phyloP scores from a whole-genome alignment of 1,140 invertebrate species.

The Kradibia gibbosae region DNA sequence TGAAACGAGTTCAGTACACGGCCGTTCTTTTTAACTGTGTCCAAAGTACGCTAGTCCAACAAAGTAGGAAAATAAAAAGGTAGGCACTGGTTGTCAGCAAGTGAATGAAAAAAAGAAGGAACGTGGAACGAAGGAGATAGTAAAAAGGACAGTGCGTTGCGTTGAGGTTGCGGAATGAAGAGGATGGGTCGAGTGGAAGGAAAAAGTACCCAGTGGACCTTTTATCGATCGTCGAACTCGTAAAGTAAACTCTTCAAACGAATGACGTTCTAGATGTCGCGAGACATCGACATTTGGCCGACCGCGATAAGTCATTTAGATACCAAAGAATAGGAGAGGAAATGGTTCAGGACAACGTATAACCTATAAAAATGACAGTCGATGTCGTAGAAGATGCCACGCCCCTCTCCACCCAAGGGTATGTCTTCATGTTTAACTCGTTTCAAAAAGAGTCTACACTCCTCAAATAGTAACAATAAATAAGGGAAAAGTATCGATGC shows the following conservation, averaged over 20 bases:
- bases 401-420: neutral
- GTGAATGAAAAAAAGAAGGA: constrained; percentile 1
- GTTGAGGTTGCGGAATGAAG: neutral
- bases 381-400: neutral
- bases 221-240: constrained; percentile 38
- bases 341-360: neutral
- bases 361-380: constrained; percentile 17
- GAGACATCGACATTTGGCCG: neutral
- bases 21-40: constrained; percentile 31
- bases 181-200: neutral
- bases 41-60: constrained; percentile 24
- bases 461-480: neutral
- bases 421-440: neutral
- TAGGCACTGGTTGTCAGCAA: neutral
- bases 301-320: constrained; percentile 41
- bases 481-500: neutral
- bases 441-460: neutral
- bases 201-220: constrained; percentile 2
- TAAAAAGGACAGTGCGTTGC: neutral
- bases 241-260: constrained; percentile 21
- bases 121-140: neutral
- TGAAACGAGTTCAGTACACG: constrained; percentile 47
- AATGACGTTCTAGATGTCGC: neutral
- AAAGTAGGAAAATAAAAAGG: constrained; percentile 12
- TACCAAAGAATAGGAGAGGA: neutral